These are phyloP conservation scores for Amazona ochrocephala DNA, from an alignment of 2,797 vertebrate species.

Conservation along the genomic window DNA sequence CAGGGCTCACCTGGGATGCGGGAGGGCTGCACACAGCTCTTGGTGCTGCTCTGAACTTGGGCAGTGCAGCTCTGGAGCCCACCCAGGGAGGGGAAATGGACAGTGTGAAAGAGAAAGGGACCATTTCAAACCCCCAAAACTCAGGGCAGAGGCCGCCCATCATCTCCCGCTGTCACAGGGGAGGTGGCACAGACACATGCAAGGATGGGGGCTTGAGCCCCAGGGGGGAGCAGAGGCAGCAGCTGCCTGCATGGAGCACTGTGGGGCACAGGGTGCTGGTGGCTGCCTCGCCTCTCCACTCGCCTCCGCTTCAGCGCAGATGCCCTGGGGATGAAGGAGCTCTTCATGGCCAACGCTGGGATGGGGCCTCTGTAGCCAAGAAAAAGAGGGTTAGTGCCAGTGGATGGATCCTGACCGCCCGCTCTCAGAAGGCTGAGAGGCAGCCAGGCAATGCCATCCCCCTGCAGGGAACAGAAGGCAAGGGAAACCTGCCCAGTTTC, in stretches of 20 bases:
- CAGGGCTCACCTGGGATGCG: slow-evolving; percentile 41
- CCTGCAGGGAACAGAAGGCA: too few relatives aligned
- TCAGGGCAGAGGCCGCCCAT: too few relatives aligned
- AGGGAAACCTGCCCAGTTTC: too few relatives aligned
- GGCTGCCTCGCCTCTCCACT: slow-evolving; percentile 6
- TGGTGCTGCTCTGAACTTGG: too few relatives aligned
- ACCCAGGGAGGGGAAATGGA: too few relatives aligned
- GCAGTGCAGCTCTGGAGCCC: too few relatives aligned
- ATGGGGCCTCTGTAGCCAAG: background rate
- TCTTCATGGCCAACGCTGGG: background rate
- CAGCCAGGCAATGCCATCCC: fast-evolving
- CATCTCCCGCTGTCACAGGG: too few relatives aligned
- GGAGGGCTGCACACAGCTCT: background rate
- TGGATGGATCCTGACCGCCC: fast-evolving
- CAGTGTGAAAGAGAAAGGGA: too few relatives aligned
- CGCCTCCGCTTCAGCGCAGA: background rate
- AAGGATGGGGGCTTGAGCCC: too few relatives aligned
- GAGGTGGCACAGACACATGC: too few relatives aligned
- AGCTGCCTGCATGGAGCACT: background rate
- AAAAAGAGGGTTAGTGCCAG: background rate
- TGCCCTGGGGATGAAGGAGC: background rate
- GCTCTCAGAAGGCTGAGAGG: fast-evolving
- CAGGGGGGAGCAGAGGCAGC: background rate
- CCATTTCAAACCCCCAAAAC: too few relatives aligned
- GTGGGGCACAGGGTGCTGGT: fast-evolving